These are phyloP conservation scores for Macquaria australasica DNA, from an alignment of 2,113 vertebrate species.

Conservation along the genomic window DNA sequence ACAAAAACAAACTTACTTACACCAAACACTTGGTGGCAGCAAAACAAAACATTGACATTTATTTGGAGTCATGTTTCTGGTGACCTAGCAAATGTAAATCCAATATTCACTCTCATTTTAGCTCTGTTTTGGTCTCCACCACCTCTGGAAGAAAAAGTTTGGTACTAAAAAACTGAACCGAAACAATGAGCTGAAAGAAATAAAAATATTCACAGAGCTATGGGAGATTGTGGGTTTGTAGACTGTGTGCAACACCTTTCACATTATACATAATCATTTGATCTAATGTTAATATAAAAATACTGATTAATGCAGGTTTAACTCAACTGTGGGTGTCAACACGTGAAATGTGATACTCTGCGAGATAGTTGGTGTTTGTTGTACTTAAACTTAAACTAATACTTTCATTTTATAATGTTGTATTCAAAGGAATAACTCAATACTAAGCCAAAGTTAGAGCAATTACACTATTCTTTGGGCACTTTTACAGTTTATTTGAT, in stretches of 20 bases:
- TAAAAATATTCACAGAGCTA: not conserved
- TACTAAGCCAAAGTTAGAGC: not conserved
- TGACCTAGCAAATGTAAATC: too few relatives aligned
- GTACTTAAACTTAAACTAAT: not conserved
- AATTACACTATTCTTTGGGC: slow-evolving; percentile 38
- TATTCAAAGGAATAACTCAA: slow-evolving; percentile 24
- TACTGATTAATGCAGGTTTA: not conserved
- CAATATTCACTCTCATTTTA: not conserved
- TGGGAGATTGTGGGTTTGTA: not conserved
- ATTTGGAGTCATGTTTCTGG: not conserved
- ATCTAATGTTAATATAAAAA: not conserved
- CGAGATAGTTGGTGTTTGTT: not conserved
- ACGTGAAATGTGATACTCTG: not conserved
- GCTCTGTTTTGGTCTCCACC: too few relatives aligned
- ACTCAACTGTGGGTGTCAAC: too few relatives aligned
- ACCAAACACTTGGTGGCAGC: not conserved
- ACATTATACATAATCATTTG: not conserved
- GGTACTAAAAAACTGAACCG: too few relatives aligned
- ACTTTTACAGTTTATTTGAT: slow-evolving; percentile 42
- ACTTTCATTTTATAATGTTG: slow-evolving; percentile 16
- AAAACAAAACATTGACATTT: not conserved
- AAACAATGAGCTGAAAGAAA: not conserved
- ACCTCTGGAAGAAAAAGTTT: too few relatives aligned
- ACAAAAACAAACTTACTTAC: too few relatives aligned
- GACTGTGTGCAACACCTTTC: not conserved